Evolutionary conservation across 92 coral and sea anemone genomes (phyloP), one percentile per base, ranked within the genome.

Genomic region (Epizoanthus illoricatus): DNA sequence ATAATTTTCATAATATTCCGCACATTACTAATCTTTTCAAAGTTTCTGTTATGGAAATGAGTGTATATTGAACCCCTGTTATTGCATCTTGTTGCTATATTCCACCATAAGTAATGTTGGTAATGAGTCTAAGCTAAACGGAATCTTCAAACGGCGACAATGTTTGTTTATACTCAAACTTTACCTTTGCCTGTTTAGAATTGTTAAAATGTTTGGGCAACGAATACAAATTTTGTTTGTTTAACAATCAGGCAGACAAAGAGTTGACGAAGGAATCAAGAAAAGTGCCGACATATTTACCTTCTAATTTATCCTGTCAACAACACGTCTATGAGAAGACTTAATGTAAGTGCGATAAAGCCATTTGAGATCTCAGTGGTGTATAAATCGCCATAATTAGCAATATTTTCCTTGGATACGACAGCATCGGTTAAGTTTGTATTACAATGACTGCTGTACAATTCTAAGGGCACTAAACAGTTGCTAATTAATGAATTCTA

Each of bases 261-360:
- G 61, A 78, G 24, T 59, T 43, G 68, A 57, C 81, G 60, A 78
- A 43, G 20, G 41, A 59, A 74, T 76, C 23, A 41, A 18, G 24
- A 18, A 76, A 60, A 76, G 70, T 39, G 36, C 69, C 58, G 11
- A 76, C 40, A 5, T 60, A 69, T 76, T 40, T 61, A 10, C 39
- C 7, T 21, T 43, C 55, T 78, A 63, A 64, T 63, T 78, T 45
- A 54, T 41, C 7, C 58, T 43, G 76, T 71, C 82, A 78, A 78
- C 70, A 45, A 24, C 58, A 43, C 41, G n/a, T 63, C 60, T 5
- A 61, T 11, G 28, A 18, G 33, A 63, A 78, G 33, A 62, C 71
- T 58, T 28, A 21, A 10, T 52, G 40, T 6, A 62, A 39, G 67
- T 75, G 52, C 56, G 20, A n/a, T 58, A 40, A 33, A 49, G 24